These are phyloP conservation scores for Hemitrygon akajei DNA, from an alignment of 2,797 vertebrate species.

Conservation along the genomic window DNA sequence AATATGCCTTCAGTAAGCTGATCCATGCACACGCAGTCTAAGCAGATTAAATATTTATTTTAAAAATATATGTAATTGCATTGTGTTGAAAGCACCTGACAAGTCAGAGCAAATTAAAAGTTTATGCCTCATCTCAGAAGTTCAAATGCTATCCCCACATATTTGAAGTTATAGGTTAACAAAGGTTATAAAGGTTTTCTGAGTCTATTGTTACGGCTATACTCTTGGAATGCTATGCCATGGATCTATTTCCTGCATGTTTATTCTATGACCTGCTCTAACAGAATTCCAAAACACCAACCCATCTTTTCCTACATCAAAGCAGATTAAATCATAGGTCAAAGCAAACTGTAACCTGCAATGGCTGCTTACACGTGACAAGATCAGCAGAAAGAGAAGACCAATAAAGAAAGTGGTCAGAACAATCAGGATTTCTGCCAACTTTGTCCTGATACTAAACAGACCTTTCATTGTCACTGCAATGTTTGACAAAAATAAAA, in stretches of 20 bases:
- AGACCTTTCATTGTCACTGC: conserved; percentile 30
- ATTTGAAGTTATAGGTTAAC: neutral
- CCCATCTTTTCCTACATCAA: neutral
- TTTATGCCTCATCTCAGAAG: neutral
- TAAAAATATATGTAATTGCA: neutral
- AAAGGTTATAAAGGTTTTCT: neutral
- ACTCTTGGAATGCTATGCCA: neutral
- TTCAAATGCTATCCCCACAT: neutral
- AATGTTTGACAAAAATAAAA: conserved; percentile 12
- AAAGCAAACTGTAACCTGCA: neutral
- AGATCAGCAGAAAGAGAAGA: conserved; percentile 2
- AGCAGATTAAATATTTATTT: neutral
- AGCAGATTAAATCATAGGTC: neutral
- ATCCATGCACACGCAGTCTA: neutral
- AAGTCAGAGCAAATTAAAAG: neutral
- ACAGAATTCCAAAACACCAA: neutral
- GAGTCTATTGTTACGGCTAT: neutral
- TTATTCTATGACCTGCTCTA: neutral
- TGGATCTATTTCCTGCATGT: neutral
- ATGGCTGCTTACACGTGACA: neutral
- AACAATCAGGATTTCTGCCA: neutral
- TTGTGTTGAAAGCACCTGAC: neutral
- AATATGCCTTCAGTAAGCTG: neutral
- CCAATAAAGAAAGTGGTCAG: neutral
- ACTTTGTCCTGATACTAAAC: conserved; percentile 9